A percentile compares a stretch with the other conserved stretches of the same genome.
These are phyloP conservation scores for Lamprologus callipterus DNA, from an alignment of 2,113 vertebrate species.

Conservation along the genomic window DNA sequence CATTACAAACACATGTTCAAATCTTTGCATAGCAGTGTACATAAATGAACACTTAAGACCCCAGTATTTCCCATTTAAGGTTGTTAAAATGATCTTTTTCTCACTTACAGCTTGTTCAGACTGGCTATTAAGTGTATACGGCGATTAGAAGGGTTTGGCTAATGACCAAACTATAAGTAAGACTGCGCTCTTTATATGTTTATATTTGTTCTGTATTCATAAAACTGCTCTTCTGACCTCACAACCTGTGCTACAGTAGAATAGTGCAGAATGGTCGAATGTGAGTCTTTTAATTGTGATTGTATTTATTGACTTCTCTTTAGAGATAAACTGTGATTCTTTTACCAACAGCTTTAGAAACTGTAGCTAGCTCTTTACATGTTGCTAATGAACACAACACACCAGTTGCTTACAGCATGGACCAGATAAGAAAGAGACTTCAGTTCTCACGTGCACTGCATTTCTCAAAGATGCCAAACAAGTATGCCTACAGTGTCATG, in stretches of 20 bases:
- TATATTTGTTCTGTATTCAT: neutral
- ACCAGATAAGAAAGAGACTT: neutral
- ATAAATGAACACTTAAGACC: neutral
- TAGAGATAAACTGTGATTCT: neutral
- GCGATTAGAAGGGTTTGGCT: neutral
- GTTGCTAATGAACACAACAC: neutral
- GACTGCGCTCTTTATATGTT: neutral
- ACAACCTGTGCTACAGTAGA: no score
- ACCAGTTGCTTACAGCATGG: neutral
- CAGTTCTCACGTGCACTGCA: neutral
- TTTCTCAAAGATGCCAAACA: neutral
- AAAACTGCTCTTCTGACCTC: neutral
- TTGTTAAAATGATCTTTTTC: neutral
- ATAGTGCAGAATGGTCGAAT: neutral
- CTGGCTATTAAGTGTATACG: neutral
- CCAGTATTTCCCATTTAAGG: neutral
- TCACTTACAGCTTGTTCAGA: neutral
- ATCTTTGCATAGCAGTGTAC: neutral
- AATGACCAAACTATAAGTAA: neutral
- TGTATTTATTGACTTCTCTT: neutral
- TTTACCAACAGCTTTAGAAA: neutral
- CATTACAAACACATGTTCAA: neutral
- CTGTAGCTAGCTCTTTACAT: neutral
- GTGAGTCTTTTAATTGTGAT: neutral
- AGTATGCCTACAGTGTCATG: neutral